Percentiles rank a stretch among this genome's conserved stretches.
These are phyloP conservation scores for Medauroidea extradentata DNA, from an alignment of 1,140 invertebrate genomes.

Conservation along the genomic window DNA sequence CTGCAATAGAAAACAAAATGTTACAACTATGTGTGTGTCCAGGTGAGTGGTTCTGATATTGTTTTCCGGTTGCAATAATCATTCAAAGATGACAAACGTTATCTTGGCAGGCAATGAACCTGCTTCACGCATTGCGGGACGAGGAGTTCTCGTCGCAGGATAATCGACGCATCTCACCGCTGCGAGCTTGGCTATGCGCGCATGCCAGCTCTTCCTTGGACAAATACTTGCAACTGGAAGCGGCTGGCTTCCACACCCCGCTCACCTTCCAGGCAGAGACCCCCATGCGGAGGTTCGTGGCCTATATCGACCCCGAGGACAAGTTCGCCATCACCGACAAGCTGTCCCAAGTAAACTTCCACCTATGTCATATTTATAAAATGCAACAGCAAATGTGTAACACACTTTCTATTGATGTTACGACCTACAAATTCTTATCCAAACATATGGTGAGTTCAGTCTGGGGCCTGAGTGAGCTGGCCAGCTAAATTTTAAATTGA, in stretches of 20 bases:
- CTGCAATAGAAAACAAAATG: too few relatives aligned
- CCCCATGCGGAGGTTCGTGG: slow-evolving; percentile 79
- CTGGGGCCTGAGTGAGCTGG: too few relatives aligned
- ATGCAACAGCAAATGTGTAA: too few relatives aligned
- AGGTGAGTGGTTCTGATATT: too few relatives aligned
- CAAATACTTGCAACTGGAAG: slow-evolving; percentile 74
- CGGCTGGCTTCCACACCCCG: slow-evolving; percentile 64
- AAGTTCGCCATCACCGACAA: slow-evolving; percentile 87
- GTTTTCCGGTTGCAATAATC: too few relatives aligned
- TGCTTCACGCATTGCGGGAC: slow-evolving; percentile 77
- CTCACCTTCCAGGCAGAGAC: slow-evolving; percentile 83
- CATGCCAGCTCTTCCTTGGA: slow-evolving; percentile 77
- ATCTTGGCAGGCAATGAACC: slow-evolving; percentile 74
- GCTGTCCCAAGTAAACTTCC: slow-evolving; percentile 71
- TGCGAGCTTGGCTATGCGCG: slow-evolving; percentile 86
- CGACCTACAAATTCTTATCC: too few relatives aligned
- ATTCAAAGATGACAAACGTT: too few relatives aligned
- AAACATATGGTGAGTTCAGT: too few relatives aligned
- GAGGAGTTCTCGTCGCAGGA: slow-evolving; percentile 67
- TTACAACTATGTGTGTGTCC: too few relatives aligned
- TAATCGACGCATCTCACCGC: slow-evolving; percentile 77
- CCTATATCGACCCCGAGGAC: slow-evolving; percentile 91
- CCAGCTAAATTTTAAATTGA: too few relatives aligned
- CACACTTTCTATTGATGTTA: too few relatives aligned
- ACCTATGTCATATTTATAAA: too few relatives aligned